Percentiles rank a stretch among this genome's conserved stretches.
phyloP scores from a whole-genome alignment of 2,113 vertebrate genomes.

The Xerus inauris region DNA sequence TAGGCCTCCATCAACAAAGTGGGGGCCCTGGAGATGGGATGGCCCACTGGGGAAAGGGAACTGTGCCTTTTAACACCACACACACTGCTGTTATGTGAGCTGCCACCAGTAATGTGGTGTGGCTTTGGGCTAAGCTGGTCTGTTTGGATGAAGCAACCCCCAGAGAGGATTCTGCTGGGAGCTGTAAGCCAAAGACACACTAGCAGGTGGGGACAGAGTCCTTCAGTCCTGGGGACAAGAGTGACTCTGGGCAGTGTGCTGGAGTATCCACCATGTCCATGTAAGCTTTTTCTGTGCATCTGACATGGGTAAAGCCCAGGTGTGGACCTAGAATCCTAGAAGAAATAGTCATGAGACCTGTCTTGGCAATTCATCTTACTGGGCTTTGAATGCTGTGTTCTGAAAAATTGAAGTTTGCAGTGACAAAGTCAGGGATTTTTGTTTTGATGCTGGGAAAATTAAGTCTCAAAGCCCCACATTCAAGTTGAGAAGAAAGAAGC shows the following conservation, averaged over 20 bases:
- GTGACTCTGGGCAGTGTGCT: rapidly evolving
- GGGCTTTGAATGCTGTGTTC: rapidly evolving
- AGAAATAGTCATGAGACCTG: neutral
- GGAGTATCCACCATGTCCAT: rapidly evolving
- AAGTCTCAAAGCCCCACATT: neutral
- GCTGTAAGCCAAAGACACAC: too few relatives aligned
- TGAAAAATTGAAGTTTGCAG: neutral
- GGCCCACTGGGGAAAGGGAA: rapidly evolving
- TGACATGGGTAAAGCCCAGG: too few relatives aligned
- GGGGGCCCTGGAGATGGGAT: neutral
- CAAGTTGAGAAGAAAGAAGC: neutral
- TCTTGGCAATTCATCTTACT: rapidly evolving
- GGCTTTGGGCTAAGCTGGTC: neutral
- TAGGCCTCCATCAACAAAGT: neutral
- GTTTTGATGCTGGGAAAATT: neutral
- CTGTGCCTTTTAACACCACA: rapidly evolving
- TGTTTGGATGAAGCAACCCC: neutral
- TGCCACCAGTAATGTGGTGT: neutral
- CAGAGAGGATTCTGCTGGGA: neutral
- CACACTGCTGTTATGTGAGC: too few relatives aligned
- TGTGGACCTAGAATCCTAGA: neutral
- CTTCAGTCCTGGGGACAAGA: neutral
- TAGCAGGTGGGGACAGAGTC: neutral
- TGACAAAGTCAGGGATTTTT: neutral
- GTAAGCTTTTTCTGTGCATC: rapidly evolving